phyloP scores from a whole-genome alignment of 2,888 invertebrate genomes.

The Stenchaetothrips biformis region DNA sequence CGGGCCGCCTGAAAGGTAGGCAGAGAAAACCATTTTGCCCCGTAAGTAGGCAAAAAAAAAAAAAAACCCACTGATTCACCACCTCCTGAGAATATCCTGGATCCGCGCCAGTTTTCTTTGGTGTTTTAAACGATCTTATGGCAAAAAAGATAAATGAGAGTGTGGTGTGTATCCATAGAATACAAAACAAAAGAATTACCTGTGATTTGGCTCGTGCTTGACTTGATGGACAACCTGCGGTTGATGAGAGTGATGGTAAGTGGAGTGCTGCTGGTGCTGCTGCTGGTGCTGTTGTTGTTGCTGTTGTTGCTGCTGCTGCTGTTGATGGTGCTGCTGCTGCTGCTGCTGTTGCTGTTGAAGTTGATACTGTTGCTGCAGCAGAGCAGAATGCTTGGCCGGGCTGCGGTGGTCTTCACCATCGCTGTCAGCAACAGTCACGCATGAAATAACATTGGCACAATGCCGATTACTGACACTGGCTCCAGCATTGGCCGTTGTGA shows the following conservation, averaged over 20 bases:
- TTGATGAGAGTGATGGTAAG: slow-evolving; percentile 40
- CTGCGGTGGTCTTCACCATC: slow-evolving; percentile 59
- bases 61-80: too few species aligned
- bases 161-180: not conserved
- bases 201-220: slow-evolving; percentile 54
- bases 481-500: not conserved
- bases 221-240: slow-evolving; percentile 52
- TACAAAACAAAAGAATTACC: slow-evolving; percentile 38
- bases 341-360: slow-evolving; percentile 38
- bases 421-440: slow-evolving; percentile 71
- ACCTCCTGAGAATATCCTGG: too few species aligned
- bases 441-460: slow-evolving; percentile 70
- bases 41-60: too few species aligned
- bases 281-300: slow-evolving; percentile 27
- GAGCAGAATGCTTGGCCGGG: slow-evolving; percentile 38
- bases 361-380: slow-evolving; percentile 36
- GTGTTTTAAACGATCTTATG: too few species aligned
- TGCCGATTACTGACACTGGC: slow-evolving; percentile 40
- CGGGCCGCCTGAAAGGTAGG: too few species aligned
- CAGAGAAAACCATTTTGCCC: too few species aligned
- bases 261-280: slow-evolving; percentile 31
- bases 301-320: slow-evolving; percentile 31
- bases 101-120: too few species aligned
- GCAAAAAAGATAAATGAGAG: too few species aligned
- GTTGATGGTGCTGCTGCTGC: slow-evolving; percentile 39